Evolutionary conservation across 2,113 vertebrate genomes (phyloP).

Genomic region (Mionectes macconnelli): DNA sequence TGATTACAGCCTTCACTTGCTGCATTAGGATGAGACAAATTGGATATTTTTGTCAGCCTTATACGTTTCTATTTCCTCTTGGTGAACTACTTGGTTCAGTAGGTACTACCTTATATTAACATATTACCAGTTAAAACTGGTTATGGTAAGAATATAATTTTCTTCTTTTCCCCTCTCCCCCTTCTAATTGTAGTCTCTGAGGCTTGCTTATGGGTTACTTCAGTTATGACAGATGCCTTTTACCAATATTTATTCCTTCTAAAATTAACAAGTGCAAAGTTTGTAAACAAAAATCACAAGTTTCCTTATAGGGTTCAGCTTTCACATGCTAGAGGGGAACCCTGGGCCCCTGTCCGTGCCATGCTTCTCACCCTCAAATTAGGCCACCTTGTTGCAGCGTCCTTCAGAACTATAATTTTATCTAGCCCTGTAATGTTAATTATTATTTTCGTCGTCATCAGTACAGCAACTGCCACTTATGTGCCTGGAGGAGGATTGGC

Average conservation of each 20-base stretch:
- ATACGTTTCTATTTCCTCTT: neutral
- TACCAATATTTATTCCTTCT: neutral
- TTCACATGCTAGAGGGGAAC: neutral
- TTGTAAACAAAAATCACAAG: neutral
- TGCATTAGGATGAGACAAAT: neutral
- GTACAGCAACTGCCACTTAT: neutral
- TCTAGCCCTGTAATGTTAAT: neutral
- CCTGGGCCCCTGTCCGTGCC: neutral
- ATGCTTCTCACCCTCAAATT: neutral
- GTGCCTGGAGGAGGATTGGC: neutral
- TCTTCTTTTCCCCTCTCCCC: accelerated
- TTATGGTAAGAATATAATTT: neutral
- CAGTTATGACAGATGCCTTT: neutral
- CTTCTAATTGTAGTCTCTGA: neutral
- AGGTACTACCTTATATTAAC: neutral
- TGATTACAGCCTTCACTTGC: neutral
- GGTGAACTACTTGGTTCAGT: neutral
- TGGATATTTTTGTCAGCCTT: neutral
- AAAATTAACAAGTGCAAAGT: neutral
- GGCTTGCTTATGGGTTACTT: neutral
- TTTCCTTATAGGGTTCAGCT: neutral
- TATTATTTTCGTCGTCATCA: neutral
- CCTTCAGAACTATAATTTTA: neutral
- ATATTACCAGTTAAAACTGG: neutral
- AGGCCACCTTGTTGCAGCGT: neutral